A percentile compares a stretch with the other conserved stretches of the same genome.
Evolutionary conservation across 2,797 vertebrate genomes (phyloP).

Genomic region (Manis javanica): DNA sequence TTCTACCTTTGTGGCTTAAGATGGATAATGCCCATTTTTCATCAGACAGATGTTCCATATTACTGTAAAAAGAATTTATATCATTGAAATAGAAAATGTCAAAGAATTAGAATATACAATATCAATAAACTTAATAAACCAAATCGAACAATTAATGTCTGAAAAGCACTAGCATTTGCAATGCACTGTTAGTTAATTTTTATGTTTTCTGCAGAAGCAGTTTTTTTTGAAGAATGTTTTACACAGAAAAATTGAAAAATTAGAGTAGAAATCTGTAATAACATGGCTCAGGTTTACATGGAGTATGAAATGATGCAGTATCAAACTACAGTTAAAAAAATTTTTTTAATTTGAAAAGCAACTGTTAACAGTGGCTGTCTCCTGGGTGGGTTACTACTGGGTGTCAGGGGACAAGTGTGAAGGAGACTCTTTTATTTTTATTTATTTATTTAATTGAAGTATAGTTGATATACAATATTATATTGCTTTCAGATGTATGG

Average conservation of each 20-base stretch:
- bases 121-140: constrained; percentile 64
- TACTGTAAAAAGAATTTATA: constrained; percentile 68
- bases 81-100: constrained; percentile 65
- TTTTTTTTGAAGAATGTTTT: constrained; percentile 54
- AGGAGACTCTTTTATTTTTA: background rate
- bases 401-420: background rate
- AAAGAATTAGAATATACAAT: constrained; percentile 66
- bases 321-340: background rate
- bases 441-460: too few species aligned
- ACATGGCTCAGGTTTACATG: background rate
- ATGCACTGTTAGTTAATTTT: background rate
- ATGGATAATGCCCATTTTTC: constrained; percentile 77
- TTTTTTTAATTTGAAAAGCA: background rate
- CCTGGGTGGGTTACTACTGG: background rate
- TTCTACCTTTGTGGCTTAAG: constrained; percentile 46
- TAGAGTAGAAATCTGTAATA: background rate
- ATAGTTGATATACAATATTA: too few species aligned
- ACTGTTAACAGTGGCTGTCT: background rate
- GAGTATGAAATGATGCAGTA: background rate
- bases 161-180: constrained; percentile 58
- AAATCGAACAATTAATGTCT: constrained; percentile 72
- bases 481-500: too few species aligned
- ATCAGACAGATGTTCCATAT: constrained; percentile 74
- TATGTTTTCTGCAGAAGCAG: constrained; percentile 43
- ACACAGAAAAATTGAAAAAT: background rate